Evolutionary conservation across 2,797 vertebrate genomes (phyloP).

Genomic region (Myotis findleyi): DNA sequence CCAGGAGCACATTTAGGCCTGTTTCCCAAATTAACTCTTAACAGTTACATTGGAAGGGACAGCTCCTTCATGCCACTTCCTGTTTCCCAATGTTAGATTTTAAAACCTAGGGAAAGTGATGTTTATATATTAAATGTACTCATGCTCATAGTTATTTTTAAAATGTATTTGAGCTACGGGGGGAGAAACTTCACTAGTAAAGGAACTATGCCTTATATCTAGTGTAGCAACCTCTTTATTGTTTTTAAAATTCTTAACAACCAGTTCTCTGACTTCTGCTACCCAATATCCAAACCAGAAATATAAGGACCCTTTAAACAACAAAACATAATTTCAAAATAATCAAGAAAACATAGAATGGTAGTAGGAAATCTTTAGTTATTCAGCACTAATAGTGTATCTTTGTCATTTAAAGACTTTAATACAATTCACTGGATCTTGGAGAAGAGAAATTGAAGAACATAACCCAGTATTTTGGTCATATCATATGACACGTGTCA

Average conservation of each 20-base stretch:
- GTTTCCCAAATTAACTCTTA: constrained; percentile 4
- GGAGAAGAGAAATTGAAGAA: background rate
- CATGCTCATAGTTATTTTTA: background rate
- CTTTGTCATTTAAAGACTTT: accelerated
- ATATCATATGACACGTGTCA: background rate
- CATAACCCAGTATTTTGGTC: background rate
- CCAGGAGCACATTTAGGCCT: background rate
- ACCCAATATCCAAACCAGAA: background rate
- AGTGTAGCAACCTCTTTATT: background rate
- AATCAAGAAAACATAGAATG: background rate
- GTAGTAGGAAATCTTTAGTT: background rate
- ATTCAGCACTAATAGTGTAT: background rate
- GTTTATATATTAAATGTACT: background rate
- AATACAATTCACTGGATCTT: background rate
- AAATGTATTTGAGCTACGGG: background rate
- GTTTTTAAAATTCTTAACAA: constrained; percentile 17
- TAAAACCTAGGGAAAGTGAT: background rate
- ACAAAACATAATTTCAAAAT: background rate
- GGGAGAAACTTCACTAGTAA: background rate
- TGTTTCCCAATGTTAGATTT: background rate
- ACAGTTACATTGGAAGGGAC: background rate
- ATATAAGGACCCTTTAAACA: constrained; percentile 3
- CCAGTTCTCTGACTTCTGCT: background rate
- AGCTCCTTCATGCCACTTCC: background rate
- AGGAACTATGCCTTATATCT: background rate